phyloP scores from a whole-genome alignment of 2,797 vertebrate genomes.

The Hydrocynus forskahlii region DNA sequence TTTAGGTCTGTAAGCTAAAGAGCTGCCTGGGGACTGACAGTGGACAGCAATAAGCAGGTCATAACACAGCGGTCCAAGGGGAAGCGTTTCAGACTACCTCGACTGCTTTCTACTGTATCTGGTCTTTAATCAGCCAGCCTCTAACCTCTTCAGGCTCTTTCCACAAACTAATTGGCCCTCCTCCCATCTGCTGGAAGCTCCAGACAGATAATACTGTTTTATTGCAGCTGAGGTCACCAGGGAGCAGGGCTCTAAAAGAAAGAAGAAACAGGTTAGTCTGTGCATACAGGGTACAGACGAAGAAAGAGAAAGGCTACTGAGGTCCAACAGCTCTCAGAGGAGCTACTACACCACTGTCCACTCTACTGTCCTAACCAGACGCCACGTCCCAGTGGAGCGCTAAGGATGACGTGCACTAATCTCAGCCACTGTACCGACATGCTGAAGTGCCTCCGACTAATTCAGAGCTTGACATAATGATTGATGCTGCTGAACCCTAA shows the following conservation, averaged over 20 bases:
- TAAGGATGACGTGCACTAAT: constrained; percentile 32
- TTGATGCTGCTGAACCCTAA: constrained; percentile 2
- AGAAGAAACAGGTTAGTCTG: neutral
- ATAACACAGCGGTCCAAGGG: constrained; percentile 29
- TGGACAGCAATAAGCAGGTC: constrained; percentile 37
- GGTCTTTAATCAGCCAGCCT: constrained; percentile 58
- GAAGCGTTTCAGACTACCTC: constrained; percentile 27
- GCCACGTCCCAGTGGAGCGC: constrained; percentile 40
- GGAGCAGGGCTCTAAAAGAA: constrained; percentile 59
- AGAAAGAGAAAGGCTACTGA: constrained; percentile 25
- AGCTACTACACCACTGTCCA: constrained; percentile 41
- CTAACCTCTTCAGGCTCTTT: constrained; percentile 50
- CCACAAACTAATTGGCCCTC: constrained; percentile 72
- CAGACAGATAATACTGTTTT: constrained; percentile 77
- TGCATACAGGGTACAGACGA: constrained; percentile 20
- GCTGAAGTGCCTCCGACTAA: constrained; percentile 8
- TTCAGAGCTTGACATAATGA: constrained; percentile 29
- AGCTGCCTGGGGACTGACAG: neutral
- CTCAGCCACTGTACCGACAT: constrained; percentile 39
- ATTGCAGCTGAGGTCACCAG: constrained; percentile 76
- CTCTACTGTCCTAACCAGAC: constrained; percentile 49
- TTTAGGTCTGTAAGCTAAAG: neutral
- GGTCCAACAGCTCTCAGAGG: constrained; percentile 42
- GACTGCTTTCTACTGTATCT: constrained; percentile 35
- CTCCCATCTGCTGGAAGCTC: constrained; percentile 72